These are phyloP conservation scores for Muntiacus muntjak DNA, from an alignment of 2,113 vertebrate species.

Conservation along the genomic window DNA sequence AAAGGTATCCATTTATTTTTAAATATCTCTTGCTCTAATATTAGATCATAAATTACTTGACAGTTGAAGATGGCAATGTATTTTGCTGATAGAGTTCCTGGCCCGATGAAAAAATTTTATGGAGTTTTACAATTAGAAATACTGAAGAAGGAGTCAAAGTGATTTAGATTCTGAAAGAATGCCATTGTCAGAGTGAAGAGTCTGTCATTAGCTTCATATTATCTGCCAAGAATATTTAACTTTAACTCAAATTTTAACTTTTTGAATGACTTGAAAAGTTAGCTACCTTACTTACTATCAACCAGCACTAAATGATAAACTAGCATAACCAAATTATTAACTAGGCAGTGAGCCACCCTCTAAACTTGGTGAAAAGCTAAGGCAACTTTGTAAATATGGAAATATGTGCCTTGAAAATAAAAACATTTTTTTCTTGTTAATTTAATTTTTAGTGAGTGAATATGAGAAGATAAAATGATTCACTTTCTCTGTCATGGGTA, in stretches of 20 bases:
- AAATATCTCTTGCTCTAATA: slow-evolving; percentile 33
- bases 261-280: not conserved
- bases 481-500: not conserved
- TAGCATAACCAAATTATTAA: not conserved
- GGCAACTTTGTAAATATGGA: not conserved
- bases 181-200: not conserved
- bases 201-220: not conserved
- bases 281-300: not conserved
- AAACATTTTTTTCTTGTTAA: not conserved
- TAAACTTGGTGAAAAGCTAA: not conserved
- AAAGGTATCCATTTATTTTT: slow-evolving; percentile 65
- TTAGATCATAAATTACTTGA: slow-evolving; percentile 60
- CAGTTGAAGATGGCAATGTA: slow-evolving; percentile 28
- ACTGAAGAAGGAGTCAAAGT: slow-evolving; percentile 31
- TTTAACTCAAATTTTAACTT: not conserved
- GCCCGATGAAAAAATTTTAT: not conserved
- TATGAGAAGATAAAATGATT: not conserved
- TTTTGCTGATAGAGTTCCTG: slow-evolving; percentile 23
- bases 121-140: slow-evolving; percentile 24
- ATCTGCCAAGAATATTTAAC: slow-evolving; percentile 5
- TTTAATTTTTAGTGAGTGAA: not conserved
- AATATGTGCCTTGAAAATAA: not conserved
- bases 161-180: slow-evolving; percentile 34
- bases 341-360: fast-evolving
- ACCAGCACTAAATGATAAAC: not conserved